Evolutionary conservation across 2,888 invertebrate species (phyloP), one percentile per base, ranked within the genome.

Genomic region (Abscondita cerata): DNA sequence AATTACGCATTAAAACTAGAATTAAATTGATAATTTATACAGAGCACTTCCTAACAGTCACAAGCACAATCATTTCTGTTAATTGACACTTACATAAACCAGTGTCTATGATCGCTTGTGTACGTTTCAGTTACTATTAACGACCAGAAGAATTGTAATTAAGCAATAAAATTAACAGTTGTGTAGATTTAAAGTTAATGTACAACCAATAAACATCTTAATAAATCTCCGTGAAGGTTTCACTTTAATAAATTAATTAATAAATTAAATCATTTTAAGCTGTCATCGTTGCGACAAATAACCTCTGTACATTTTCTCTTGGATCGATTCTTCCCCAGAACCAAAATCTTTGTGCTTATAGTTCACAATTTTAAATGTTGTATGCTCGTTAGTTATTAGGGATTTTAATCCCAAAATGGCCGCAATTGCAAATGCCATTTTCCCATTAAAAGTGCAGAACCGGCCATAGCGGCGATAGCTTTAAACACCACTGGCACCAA

Each of bases 311-410:
- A 87, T 87, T 73, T 86, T 85, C 52, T 87, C 87, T 70, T 87
- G 87, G 71, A 86, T 86, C 40, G 86, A 83, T 33, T 59, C 47
- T 19, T 66, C 61, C 2, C 40, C 31, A 5, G 52, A 54, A 2
- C 20, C 56, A n/a, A 52, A 6, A 4, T 33, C 18, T 20, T 36
- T 57, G 15, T 91, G 89, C n/a, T 93, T 93, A 79, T 92, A 90
- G 77, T 93, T 93, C 54, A 93, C 89, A 69, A 93, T 92, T 80
- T 93, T 93, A 69, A 92, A 90, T 3, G 92, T 92, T 0, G 92
- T 92, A 73, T 92, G 90, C 61, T 88, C 86, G 16, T 82, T 80
- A 4, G 87, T 86, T 20, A 93, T 86, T 31, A 93, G 81, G 72
- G 92, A 92, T 83, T 93, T 93, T 54, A 93, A 81, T 0, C 91